Percentiles rank a stretch among this genome's conserved stretches.
Conservation (phyloP, 2,888 invertebrate species). For the Drosophila picticornis region DNA sequence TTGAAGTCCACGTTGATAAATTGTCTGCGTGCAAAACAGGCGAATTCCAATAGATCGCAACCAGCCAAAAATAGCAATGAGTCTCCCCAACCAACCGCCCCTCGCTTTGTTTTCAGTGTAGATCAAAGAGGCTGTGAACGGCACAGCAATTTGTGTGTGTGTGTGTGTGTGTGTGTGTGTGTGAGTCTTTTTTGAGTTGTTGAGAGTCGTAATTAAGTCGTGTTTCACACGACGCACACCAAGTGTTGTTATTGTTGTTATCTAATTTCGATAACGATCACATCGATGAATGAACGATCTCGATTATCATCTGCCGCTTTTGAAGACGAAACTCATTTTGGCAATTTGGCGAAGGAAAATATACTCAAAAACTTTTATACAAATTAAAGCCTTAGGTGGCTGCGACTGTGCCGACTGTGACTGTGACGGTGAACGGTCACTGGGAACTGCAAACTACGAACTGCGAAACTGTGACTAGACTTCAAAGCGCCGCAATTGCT, state of each 20-base stretch:
- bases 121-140: constrained; percentile 54
- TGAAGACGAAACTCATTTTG: constrained; percentile 18
- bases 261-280: constrained; percentile 73
- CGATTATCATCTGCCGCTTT: constrained; percentile 52
- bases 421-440: not conserved
- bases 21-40: constrained; percentile 28
- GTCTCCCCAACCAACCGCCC: not conserved
- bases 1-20: constrained; percentile 65
- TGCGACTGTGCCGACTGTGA: constrained; percentile 26
- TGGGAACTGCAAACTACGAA: constrained; percentile 4
- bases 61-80: constrained; percentile 60
- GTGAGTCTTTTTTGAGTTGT: constrained; percentile 28
- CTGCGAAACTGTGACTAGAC: constrained; percentile 22
- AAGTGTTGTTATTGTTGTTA: constrained; percentile 81
- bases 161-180: constrained; percentile 1
- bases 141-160: constrained; percentile 9
- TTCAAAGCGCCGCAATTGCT: constrained; percentile 72
- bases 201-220: constrained; percentile 82
- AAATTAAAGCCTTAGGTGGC: constrained; percentile 58
- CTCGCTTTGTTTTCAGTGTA: constrained; percentile 3
- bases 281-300: constrained; percentile 43
- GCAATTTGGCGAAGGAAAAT: constrained; percentile 32
- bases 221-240: constrained; percentile 84
- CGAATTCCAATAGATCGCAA: constrained; percentile 52
- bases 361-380: constrained; percentile 49